These are phyloP conservation scores for Sinotaia quadrata DNA, from an alignment of 2,888 invertebrate species.

Conservation along the genomic window DNA sequence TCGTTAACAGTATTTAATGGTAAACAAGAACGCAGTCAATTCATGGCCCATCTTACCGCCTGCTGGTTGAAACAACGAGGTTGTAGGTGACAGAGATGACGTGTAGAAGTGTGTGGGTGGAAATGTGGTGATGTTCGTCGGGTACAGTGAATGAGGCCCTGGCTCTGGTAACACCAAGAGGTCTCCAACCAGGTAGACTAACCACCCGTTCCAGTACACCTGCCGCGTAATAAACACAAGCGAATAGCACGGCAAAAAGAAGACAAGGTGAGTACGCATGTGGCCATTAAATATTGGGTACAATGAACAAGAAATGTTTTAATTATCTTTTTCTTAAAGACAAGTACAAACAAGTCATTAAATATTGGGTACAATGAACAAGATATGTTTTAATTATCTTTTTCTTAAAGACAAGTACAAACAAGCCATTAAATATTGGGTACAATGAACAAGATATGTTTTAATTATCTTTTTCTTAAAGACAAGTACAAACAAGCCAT, in stretches of 20 bases:
- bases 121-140: conserved; percentile 38
- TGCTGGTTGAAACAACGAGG: not conserved
- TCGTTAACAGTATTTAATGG: no score
- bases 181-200: conserved; percentile 34
- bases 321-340: no score
- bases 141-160: conserved; percentile 24
- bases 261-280: not conserved
- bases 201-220: not conserved
- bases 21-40: no score
- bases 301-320: no score
- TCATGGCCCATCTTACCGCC: conserved; percentile 6
- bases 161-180: conserved; percentile 36
- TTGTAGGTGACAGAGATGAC: not conserved
- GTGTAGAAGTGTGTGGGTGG: conserved; percentile 17
- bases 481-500: no score
- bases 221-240: conserved; percentile 20
- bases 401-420: no score
- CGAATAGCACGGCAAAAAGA: not conserved
- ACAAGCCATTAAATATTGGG: no score
- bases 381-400: no score
- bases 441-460: no score
- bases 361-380: no score
- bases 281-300: not conserved
- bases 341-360: no score
- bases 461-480: no score